phyloP scores from a whole-genome alignment of 2,888 invertebrate genomes.

The Crocallis elinguaria region DNA sequence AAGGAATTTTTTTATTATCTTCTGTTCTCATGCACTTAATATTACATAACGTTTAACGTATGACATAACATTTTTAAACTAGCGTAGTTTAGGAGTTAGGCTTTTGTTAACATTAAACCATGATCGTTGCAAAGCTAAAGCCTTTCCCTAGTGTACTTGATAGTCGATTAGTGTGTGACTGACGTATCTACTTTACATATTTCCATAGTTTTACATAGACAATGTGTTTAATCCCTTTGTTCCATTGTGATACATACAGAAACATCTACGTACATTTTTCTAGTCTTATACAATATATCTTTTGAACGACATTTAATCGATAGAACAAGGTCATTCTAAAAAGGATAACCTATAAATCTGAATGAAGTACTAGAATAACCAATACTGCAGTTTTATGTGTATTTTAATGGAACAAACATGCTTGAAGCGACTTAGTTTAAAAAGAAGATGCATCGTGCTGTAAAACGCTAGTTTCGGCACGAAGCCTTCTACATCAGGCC shows the following conservation, averaged over 20 bases:
- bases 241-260: constrained; percentile 13
- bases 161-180: constrained; percentile 9
- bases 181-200: constrained; percentile 14
- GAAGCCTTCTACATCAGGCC: constrained; percentile 71
- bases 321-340: background rate
- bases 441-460: constrained; percentile 76
- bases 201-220: constrained; percentile 18
- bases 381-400: constrained; percentile 48
- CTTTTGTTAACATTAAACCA: background rate
- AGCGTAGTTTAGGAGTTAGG: background rate
- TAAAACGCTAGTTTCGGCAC: constrained; percentile 82
- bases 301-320: background rate
- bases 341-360: constrained; percentile 32
- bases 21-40: background rate
- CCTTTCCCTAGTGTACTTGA: constrained; percentile 5
- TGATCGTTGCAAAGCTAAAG: constrained; percentile 1
- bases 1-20: background rate
- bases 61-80: background rate
- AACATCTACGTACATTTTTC: background rate
- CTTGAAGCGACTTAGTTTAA: constrained; percentile 62
- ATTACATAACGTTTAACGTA: too few species aligned
- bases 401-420: constrained; percentile 50
- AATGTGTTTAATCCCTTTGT: constrained; percentile 15
- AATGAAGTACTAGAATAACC: constrained; percentile 43
- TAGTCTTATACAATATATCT: background rate